These are phyloP conservation scores for Sorex araneus DNA, from an alignment of 2,113 vertebrate genomes.

Conservation along the genomic window DNA sequence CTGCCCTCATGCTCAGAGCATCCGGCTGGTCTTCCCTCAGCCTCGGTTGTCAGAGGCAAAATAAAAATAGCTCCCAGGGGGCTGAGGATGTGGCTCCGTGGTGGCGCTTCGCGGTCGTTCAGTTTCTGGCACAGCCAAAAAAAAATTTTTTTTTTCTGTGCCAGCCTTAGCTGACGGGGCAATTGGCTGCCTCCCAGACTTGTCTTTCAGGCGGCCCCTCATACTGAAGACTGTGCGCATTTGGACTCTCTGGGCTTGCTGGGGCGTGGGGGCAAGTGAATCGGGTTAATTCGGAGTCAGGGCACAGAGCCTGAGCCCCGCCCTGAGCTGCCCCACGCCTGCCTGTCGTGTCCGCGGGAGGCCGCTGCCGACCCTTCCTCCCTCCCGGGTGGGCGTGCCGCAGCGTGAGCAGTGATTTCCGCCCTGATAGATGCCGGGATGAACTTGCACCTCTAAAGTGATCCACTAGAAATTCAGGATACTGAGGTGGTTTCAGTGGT, in stretches of 20 bases:
- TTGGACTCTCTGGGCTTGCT: conserved; percentile 11
- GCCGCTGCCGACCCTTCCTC: too few species aligned
- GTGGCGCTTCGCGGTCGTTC: too few species aligned
- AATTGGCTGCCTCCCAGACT: neutral
- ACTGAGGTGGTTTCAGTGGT: neutral
- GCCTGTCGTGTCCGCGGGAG: too few species aligned
- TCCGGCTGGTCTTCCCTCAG: neutral
- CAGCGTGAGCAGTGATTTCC: too few species aligned
- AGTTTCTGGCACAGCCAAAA: too few species aligned
- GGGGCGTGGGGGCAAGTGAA: neutral
- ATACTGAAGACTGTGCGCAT: neutral
- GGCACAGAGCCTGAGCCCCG: neutral
- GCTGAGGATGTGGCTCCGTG: too few species aligned
- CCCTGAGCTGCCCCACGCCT: too few species aligned
- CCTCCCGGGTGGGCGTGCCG: too few species aligned
- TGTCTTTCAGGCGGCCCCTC: neutral
- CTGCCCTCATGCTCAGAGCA: conserved; percentile 45
- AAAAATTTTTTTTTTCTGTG: neutral
- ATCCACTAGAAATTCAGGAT: neutral
- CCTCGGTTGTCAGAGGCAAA: conserved; percentile 34
- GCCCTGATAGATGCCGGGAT: neutral
- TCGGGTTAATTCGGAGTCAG: conserved; percentile 36
- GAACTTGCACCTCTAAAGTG: conserved; percentile 46
- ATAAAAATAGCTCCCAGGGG: conserved; percentile 13
- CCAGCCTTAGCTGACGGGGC: conserved; percentile 5